Conservation (phyloP, 1,140 invertebrate genomes). For the Eupeodes corollae region DNA sequence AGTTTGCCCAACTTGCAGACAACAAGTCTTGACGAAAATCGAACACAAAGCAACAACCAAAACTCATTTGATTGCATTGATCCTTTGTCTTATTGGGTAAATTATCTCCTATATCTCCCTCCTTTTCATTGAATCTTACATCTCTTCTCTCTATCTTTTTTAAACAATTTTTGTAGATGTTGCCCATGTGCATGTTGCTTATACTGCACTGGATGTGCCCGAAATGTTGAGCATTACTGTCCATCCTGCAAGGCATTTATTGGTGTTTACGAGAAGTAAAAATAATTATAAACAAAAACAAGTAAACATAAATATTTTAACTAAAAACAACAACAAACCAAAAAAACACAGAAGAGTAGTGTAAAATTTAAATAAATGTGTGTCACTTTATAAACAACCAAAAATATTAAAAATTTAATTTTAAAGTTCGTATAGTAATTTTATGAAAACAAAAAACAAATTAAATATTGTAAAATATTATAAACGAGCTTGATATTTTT, state of each 20-base stretch:
- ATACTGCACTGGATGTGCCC: constrained; percentile 52
- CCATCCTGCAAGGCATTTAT: constrained; percentile 50
- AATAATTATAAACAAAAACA: background rate
- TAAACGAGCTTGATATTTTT: no score
- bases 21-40: constrained; percentile 38
- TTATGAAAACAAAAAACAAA: no score
- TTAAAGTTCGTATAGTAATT: no score
- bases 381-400: no score
- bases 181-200: constrained; percentile 50
- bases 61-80: constrained; percentile 47
- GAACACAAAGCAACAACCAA: constrained; percentile 41
- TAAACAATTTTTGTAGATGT: constrained; percentile 19
- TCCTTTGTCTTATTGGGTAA: constrained; percentile 46
- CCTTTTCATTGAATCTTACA: background rate
- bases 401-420: no score
- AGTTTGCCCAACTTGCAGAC: constrained; percentile 44
- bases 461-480: no score
- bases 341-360: background rate
- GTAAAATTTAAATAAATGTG: no score
- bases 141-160: background rate
- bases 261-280: constrained; percentile 40
- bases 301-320: background rate
- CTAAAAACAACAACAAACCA: no score
- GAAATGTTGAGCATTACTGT: constrained; percentile 51
- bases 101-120: background rate